These are phyloP conservation scores for Sympetrum striolatum DNA, from an alignment of 2,888 invertebrate species.

Conservation along the genomic window DNA sequence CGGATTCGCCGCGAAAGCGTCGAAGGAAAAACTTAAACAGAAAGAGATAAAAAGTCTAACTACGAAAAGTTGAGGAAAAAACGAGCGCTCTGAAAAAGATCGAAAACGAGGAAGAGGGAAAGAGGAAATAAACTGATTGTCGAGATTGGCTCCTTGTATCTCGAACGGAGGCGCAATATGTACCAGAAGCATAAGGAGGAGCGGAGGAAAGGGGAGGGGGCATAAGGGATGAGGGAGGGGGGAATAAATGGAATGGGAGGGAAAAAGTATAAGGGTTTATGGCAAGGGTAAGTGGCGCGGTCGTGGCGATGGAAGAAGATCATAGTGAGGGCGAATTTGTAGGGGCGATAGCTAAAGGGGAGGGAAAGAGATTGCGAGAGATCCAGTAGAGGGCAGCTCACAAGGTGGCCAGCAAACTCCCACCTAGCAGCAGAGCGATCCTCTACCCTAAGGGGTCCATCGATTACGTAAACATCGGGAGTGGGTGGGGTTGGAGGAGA, in stretches of 20 bases:
- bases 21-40: background rate
- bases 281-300: background rate
- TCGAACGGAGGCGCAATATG: slow-evolving; percentile 3
- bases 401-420: slow-evolving; percentile 26
- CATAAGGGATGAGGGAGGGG: background rate
- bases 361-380: background rate
- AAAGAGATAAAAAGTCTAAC: background rate
- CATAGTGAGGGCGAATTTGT: background rate
- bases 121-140: background rate
- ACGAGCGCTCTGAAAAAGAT: background rate
- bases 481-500: background rate
- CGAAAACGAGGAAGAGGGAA: background rate
- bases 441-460: slow-evolving; percentile 7
- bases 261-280: background rate
- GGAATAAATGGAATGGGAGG: background rate
- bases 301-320: background rate
- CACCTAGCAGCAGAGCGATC: background rate
- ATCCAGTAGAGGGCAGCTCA: background rate
- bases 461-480: slow-evolving; percentile 24
- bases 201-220: background rate
- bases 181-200: background rate
- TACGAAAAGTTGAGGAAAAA: background rate
- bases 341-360: background rate
- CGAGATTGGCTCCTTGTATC: slow-evolving; percentile 17
- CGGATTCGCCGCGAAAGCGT: background rate